Conservation (phyloP, 2,797 vertebrate genomes). For the Intellagama lesueurii region DNA sequence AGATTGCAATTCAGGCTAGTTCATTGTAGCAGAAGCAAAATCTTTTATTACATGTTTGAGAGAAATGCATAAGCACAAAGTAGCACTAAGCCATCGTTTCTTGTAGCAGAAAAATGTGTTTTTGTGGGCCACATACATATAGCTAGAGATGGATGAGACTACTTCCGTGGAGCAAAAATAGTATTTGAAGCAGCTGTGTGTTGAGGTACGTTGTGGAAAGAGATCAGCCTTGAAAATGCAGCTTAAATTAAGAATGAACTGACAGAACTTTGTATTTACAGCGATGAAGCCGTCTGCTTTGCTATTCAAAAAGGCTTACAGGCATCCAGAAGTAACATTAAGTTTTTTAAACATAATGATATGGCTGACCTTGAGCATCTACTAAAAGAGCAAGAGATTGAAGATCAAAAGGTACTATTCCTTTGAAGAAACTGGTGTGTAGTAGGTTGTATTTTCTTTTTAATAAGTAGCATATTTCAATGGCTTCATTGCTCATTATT, state of each 20-base stretch:
- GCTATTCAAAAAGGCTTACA: conserved; percentile 98
- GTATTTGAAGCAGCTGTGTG: background rate
- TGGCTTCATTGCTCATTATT: conserved; percentile 19
- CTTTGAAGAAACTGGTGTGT: conserved; percentile 62
- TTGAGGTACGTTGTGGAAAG: background rate
- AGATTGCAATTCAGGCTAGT: background rate
- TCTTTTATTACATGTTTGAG: no score
- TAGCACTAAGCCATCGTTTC: background rate
- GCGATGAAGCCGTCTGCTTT: conserved; percentile 95
- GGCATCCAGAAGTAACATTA: conserved; percentile 95
- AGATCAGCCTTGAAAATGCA: conserved; percentile 4
- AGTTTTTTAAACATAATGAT: conserved; percentile 97
- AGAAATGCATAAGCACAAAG: background rate
- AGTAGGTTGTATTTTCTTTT: conserved; percentile 50
- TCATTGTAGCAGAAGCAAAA: background rate
- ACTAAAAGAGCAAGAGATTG: conserved; percentile 92
- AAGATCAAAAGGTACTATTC: conserved; percentile 91
- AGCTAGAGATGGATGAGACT: background rate
- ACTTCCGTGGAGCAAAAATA: background rate
- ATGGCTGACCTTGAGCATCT: conserved; percentile 92
- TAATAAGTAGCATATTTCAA: conserved; percentile 38
- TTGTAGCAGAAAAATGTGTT: background rate
- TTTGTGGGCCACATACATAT: background rate
- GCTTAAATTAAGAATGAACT: conserved; percentile 40
- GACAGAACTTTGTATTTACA: conserved; percentile 71